Conservation (phyloP, 2,797 vertebrate genomes). For the Micromesistius poutassou region DNA sequence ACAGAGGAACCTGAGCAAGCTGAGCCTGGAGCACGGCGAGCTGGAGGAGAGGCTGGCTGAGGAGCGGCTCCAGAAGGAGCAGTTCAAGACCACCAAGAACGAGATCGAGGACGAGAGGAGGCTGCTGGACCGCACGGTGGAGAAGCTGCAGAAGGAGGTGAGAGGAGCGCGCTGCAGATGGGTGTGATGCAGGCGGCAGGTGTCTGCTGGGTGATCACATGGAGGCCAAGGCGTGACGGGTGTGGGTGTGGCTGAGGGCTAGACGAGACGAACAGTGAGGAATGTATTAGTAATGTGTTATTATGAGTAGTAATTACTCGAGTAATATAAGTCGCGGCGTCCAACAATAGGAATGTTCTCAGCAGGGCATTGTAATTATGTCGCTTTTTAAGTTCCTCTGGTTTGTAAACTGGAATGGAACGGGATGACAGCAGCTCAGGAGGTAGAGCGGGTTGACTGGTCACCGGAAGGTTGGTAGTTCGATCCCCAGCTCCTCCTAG, state of each 20-base stretch:
- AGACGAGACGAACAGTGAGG: not conserved
- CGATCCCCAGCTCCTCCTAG: no score
- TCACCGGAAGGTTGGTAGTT: no score
- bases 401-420: no score
- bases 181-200: no score
- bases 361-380: no score
- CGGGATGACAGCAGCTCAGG: no score
- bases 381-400: no score
- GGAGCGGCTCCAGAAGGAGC: constrained; percentile 86
- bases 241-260: not conserved
- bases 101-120: constrained; percentile 85
- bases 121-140: constrained; percentile 85
- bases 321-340: not conserved
- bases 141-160: constrained; percentile 93
- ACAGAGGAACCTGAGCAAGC: constrained; percentile 78
- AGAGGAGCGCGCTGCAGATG: constrained; percentile 13
- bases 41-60: constrained; percentile 80
- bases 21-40: constrained; percentile 78
- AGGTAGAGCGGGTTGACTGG: no score
- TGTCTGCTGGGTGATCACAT: not conserved
- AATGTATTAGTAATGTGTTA: not conserved
- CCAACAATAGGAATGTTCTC: no score
- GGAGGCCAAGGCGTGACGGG: not conserved
- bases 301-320: no score
- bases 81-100: constrained; percentile 85